Evolutionary conservation across 1,140 invertebrate genomes (phyloP).

Genomic region (Drosophila navojoa): DNA sequence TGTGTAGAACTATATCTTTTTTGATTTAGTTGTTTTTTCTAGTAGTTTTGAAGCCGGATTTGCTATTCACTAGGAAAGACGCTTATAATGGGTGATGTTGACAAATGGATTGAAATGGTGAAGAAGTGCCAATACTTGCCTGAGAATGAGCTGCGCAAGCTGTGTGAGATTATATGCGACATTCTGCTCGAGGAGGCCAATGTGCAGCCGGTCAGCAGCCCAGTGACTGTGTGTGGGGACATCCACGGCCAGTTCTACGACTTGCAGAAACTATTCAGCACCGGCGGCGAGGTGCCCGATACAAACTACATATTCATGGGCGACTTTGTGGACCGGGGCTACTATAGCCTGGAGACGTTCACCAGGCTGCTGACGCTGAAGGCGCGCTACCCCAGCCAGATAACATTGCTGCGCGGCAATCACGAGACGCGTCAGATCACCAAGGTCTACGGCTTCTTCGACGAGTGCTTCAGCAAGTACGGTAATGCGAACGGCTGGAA

Average conservation of each 20-base stretch:
- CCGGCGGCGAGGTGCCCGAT: conserved; percentile 94
- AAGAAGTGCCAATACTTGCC: conserved; percentile 98
- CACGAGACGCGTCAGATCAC: conserved; percentile 99
- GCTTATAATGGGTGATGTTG: conserved; percentile 88
- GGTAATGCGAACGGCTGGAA: conserved; percentile 99
- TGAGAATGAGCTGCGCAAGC: conserved; percentile 97
- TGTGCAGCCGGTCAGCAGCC: conserved; percentile 95
- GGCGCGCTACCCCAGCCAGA: conserved; percentile 88
- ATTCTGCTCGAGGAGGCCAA: conserved; percentile 96
- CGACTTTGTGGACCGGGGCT: conserved; percentile 97
- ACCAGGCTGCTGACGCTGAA: conserved; percentile 94
- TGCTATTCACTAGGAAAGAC: too few species aligned
- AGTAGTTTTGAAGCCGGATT: not conserved
- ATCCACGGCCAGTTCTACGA: conserved; percentile 99
- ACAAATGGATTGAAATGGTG: conserved; percentile 97
- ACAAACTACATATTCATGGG: conserved; percentile 98
- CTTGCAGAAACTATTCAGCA: conserved; percentile 95
- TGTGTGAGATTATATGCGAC: conserved; percentile 96
- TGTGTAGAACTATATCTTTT: not conserved
- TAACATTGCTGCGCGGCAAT: conserved; percentile 97
- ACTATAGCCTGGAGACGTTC: conserved; percentile 97
- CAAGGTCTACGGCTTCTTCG: conserved; percentile 99
- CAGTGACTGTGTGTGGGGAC: conserved; percentile 97
- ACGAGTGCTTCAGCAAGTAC: conserved; percentile 99
- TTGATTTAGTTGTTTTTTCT: not conserved